phyloP scores from a whole-genome alignment of 2,888 invertebrate species.

The Trypoxylon attenuatum region DNA sequence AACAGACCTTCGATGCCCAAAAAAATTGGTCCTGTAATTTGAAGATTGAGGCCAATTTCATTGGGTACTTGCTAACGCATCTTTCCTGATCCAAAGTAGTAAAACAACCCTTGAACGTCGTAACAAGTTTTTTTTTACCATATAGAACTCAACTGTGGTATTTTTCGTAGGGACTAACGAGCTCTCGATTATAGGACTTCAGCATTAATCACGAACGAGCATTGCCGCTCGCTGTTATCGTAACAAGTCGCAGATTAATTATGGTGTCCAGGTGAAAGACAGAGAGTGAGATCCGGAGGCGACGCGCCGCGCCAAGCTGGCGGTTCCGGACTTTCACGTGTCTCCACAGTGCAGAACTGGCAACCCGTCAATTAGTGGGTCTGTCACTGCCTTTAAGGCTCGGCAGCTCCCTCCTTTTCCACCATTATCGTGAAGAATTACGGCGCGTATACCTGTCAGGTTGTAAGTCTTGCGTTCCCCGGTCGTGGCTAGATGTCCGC shows the following conservation, averaged over 20 bases:
- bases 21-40: too few relatives aligned
- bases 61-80: too few relatives aligned
- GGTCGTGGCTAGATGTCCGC: slow-evolving; percentile 40
- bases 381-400: slow-evolving; percentile 51
- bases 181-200: slow-evolving; percentile 24
- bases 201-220: slow-evolving; percentile 33
- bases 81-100: too few relatives aligned
- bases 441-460: slow-evolving; percentile 43
- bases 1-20: too few relatives aligned
- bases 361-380: slow-evolving; percentile 63
- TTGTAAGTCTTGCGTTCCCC: slow-evolving; percentile 38
- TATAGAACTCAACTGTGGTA: too few relatives aligned
- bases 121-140: too few relatives aligned
- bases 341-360: slow-evolving; percentile 48
- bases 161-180: slow-evolving; percentile 30
- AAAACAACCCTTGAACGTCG: too few relatives aligned
- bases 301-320: too few relatives aligned
- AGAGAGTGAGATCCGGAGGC: slow-evolving; percentile 59
- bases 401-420: slow-evolving; percentile 40
- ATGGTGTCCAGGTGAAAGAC: slow-evolving; percentile 55
- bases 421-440: slow-evolving; percentile 62
- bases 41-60: too few relatives aligned
- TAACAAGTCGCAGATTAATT: slow-evolving; percentile 58
- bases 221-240: slow-evolving; percentile 39
- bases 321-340: slow-evolving; percentile 54